Conservation (phyloP, 2,113 vertebrate genomes). For the Prolemur simus region DNA sequence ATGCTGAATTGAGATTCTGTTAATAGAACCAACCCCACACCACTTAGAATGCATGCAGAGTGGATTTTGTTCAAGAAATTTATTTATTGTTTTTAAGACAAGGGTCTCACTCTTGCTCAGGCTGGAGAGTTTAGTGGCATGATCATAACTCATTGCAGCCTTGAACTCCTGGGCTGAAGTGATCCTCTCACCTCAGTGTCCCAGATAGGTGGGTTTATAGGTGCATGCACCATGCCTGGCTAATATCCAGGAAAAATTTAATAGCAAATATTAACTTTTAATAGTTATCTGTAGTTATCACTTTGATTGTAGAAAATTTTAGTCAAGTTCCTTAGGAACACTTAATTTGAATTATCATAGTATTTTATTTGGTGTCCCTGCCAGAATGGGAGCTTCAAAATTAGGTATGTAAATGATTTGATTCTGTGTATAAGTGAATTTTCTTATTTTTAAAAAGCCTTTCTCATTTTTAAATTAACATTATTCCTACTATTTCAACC, state of each 20-base stretch:
- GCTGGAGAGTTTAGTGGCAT: too few relatives aligned
- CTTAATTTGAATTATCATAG: neutral
- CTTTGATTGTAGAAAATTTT: neutral
- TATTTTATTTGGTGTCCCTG: neutral
- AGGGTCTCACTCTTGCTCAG: too few relatives aligned
- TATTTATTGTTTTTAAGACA: too few relatives aligned
- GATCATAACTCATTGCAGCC: too few relatives aligned
- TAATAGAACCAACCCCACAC: neutral
- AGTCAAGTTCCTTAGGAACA: neutral
- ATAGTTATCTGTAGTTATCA: neutral
- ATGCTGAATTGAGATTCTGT: neutral
- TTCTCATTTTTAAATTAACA: neutral
- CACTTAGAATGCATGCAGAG: neutral
- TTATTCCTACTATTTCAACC: neutral
- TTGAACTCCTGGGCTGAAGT: too few relatives aligned
- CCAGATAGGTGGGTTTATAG: too few relatives aligned
- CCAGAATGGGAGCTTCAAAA: neutral
- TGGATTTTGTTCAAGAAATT: neutral
- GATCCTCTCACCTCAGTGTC: too few relatives aligned
- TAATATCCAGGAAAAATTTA: neutral
- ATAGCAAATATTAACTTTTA: neutral
- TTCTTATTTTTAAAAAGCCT: neutral
- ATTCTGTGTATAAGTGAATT: neutral
- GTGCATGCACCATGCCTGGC: too few relatives aligned
- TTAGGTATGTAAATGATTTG: neutral